Base-by-base conservation (phyloP, 2,113 vertebrate species). In the Chloropsis cyanopogon region DNA sequence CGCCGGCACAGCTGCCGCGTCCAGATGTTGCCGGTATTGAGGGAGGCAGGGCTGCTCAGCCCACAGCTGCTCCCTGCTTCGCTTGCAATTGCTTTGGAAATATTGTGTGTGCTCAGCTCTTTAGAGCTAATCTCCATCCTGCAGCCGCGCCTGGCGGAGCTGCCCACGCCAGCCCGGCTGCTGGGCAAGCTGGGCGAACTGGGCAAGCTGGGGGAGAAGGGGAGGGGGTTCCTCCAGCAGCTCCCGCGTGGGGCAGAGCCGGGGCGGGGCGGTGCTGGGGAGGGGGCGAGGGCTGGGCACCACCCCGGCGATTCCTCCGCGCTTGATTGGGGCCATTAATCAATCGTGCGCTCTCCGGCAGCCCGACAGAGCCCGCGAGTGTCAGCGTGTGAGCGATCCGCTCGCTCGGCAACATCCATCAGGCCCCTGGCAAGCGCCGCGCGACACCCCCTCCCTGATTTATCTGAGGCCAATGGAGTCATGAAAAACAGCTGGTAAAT, bases 401-500 rank as follows among this genome's bases (percentile, higher is more conserved):
- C 92, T 90, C 71, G 9, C 91, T 50, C 83, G 35, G 79, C 86
- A 71, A 93, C 86, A 96, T 97, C 93, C 95, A 96, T 97, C 95
- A 96, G 93, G 52, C 14, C 93, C 50, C 76, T 92, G 93, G 88
- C 90, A 92, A 91, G 86, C 23, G 29, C 91, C 59, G 2, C 10
- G 83, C 4, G 73, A 50, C 93, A 70, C 82, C 90, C 94, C 91
- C 78, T 91, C 96, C 64, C 94, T 96, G 96, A 96, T 97, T 97
- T 97, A 97, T 97, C 95, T 82, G 94, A 96, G 96, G 96, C 95
- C 95, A 88, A 82, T 52, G 85, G 93, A 96, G 96, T 97, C 94
- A 70, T 68, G 95, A 92, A 96, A 97, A 97, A 95, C 96, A 96
- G 96, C 95, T 97, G 96, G 95, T 96, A 97, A 97, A 97, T 97